A percentile compares a stretch with the other conserved stretches of the same genome.
Conservation (phyloP, 2,113 vertebrate species). For the Probosciger aterrimus region DNA sequence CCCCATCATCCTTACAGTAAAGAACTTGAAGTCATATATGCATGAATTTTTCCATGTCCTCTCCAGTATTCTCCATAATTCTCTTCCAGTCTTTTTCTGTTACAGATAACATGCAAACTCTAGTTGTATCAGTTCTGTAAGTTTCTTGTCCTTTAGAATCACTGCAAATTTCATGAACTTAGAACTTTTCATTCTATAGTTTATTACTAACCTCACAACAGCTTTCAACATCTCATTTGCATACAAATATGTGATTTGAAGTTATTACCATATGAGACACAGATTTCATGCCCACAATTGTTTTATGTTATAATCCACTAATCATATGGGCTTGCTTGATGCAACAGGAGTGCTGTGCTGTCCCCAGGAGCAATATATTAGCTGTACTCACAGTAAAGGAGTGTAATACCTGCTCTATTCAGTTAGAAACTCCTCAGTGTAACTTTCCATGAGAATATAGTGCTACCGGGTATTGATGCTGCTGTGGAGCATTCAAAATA, state of each 20-base stretch:
- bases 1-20: too few species aligned
- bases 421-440: conserved; percentile 3
- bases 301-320: background rate
- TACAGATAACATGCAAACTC: background rate
- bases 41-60: background rate
- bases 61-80: background rate
- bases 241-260: background rate
- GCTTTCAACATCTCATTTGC: background rate
- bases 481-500: conserved; percentile 25
- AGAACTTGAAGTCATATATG: background rate
- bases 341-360: background rate
- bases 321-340: background rate
- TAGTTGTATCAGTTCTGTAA: background rate
- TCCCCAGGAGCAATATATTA: background rate
- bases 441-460: conserved; percentile 23
- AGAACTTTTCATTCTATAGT: background rate
- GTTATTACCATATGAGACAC: background rate
- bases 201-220: background rate
- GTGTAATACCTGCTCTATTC: background rate
- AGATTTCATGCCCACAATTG: background rate
- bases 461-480: background rate
- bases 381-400: background rate
- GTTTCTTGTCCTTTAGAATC: background rate
- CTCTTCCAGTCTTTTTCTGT: background rate
- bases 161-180: background rate